Base-by-base conservation (phyloP, 2,888 invertebrate genomes). In the Acanthacorydalis orientalis region DNA sequence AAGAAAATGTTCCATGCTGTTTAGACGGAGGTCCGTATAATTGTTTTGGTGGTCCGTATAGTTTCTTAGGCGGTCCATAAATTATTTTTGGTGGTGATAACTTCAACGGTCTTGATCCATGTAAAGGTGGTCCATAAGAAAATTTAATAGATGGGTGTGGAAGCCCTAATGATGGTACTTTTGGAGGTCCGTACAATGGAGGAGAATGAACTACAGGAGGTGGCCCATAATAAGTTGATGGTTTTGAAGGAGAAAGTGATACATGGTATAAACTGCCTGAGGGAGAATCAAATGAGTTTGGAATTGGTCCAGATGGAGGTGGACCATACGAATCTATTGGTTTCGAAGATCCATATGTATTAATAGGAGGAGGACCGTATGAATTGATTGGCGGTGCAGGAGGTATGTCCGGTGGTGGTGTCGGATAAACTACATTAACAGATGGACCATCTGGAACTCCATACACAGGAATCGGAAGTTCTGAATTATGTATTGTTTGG, bases 401-500 rank as follows among this genome's bases (percentile, higher is more conserved):
- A 34, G 66, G 67, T 40, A 67, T 60, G 54, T 59, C 69, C 23
- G 70, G 68, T 6, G 69, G 66, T 33, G 69, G 70, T 43, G 61
- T 62, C n/a, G 68, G 68, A 55, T 68, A 68, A 42, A 67, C 58
- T 33, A 65, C 51, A 48, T 64, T 66, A 52, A 63, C 64, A 4
- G 61, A 57, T 8, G 68, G 65, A 42, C 65, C 60, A 51, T 73
- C 69, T 4, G 77, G 77, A 0, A 71, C 72, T 47, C 77, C 77
- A 57, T 77, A 77, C 0, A 77, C 68, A 14, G 76, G 75, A 2
- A 70, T 65, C 1, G 76, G 76, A 11, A 68, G 62, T 49, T 72
- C 73, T 62, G 67, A 57, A 64, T 73, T 67, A 46, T 60, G 57
- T 34, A 57, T 54, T 37, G 53, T 51, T 51, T 64, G 52, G 37